phyloP scores from a whole-genome alignment of 2,888 invertebrate species.

The Stenolophus ochropezus region DNA sequence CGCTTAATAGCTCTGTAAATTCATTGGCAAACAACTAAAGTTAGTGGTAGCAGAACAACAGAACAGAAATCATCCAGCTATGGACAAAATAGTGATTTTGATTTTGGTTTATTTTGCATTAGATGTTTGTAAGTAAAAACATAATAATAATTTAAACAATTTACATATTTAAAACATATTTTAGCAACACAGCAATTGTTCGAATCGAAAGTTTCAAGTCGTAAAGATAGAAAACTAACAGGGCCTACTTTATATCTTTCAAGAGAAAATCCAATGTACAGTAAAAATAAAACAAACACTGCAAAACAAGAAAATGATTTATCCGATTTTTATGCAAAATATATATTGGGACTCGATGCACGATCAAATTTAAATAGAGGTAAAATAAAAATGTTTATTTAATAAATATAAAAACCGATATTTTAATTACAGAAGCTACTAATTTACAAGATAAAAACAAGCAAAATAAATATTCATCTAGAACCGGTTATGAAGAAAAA shows the following conservation, averaged over 20 bases:
- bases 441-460: background rate
- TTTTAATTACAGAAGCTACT: background rate
- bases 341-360: background rate
- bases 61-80: background rate
- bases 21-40: background rate
- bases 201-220: background rate
- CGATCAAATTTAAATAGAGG: background rate
- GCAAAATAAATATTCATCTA: slow-evolving; percentile 3
- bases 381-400: no score
- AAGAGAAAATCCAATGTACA: slow-evolving; percentile 9
- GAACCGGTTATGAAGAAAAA: background rate
- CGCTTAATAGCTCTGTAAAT: background rate
- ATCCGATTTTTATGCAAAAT: background rate
- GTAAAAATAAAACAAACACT: background rate
- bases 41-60: background rate
- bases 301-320: background rate
- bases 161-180: background rate
- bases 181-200: background rate
- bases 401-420: background rate
- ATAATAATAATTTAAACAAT: background rate
- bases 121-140: background rate
- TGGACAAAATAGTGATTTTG: background rate
- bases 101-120: background rate
- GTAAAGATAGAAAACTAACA: background rate
- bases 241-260: slow-evolving; percentile 5